Conservation (phyloP, 2,797 vertebrate species). For the Scolopax rusticola region DNA sequence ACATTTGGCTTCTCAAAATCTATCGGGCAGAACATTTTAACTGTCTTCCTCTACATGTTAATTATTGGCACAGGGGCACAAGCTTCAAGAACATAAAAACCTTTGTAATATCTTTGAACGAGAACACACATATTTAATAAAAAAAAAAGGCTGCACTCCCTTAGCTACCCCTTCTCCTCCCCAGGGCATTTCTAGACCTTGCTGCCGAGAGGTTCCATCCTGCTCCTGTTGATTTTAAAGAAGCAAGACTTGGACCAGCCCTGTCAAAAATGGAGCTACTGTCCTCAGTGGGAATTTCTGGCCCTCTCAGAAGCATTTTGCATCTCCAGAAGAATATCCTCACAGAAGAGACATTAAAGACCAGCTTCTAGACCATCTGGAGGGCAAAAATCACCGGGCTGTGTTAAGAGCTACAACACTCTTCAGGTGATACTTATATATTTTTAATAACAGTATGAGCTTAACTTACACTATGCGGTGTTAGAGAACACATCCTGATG, state of each 20-base stretch:
- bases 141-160: background rate
- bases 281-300: background rate
- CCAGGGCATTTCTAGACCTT: fast-evolving
- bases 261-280: background rate
- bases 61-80: background rate
- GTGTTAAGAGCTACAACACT: background rate
- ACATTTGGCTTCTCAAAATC: background rate
- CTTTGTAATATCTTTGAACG: background rate
- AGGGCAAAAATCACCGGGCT: background rate
- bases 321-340: background rate
- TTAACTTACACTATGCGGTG: fast-evolving
- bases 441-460: background rate
- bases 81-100: background rate
- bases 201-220: background rate
- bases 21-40: background rate
- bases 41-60: background rate
- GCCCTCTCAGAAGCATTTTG: background rate
- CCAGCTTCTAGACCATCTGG: background rate
- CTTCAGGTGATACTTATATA: fast-evolving
- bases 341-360: background rate
- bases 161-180: background rate
- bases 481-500: background rate
- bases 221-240: background rate
- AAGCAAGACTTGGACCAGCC: background rate
- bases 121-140: background rate